Base-by-base conservation (phyloP, 2,113 vertebrate species). In the Gallinago media region DNA sequence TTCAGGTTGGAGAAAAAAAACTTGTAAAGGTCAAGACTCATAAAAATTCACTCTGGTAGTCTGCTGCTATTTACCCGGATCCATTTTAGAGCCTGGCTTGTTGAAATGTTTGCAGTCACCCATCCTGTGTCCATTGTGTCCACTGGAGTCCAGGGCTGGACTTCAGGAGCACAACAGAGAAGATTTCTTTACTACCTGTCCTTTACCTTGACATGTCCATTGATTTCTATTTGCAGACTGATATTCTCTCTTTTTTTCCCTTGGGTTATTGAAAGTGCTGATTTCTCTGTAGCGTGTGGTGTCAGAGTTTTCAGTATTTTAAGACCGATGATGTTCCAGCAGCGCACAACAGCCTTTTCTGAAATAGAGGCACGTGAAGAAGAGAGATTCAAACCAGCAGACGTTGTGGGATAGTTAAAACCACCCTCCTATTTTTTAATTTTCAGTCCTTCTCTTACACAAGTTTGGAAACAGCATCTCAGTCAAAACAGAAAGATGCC, bases 251-350 rank as follows among this genome's bases (percentile, higher is more conserved):
- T 10, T 63, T 66, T 75, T 65, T 91, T 1, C 2, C 12, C 12
- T 31, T 66, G 36, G 15, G 21, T 78, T 56, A 44, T 22, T 54
- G 26, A 81, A 56, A 89, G 9, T 2, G 0, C 18, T 19, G 31
- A 40, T 89, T 74, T 85, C 46, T 71, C 36, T 42, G 25, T 56
- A 77, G 65, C 9, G 26, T 66, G 9, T 81, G 13, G 6, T 68
- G 42, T 55, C 31, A 61, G 31, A 52, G 27, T 59, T 78, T 72
- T 68, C 47, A 29, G 8, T 85, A 50, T 54, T 92, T 74, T 46
- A 71, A 32, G 9, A 82, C 5, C 0, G 2, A 6, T 36, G 8
- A 27, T 1, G 0, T 63, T 54, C 12, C 47, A 75, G 32, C 44
- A 72, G 56, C 16, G 15, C 9, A 42, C 36, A 74, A 54, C 14